Conservation (phyloP, 1,140 invertebrate species). For the Apis cerana region DNA sequence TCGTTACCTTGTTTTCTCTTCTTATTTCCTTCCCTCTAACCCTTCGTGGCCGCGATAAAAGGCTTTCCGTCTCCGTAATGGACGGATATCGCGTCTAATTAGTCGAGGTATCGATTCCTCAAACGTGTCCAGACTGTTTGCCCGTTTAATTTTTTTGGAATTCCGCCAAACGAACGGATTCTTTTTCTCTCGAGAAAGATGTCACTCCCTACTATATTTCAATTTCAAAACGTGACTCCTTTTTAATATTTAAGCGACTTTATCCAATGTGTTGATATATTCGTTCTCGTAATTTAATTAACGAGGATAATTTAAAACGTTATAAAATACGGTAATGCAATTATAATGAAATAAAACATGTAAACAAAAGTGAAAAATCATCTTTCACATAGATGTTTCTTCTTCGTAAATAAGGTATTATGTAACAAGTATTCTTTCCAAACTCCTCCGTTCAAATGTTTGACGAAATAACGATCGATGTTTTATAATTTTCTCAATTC, state of each 20-base stretch:
- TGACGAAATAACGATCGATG: not conserved
- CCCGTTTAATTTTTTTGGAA: not conserved
- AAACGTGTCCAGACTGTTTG: conserved; percentile 45
- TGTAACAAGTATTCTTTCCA: not conserved
- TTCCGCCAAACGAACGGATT: not conserved
- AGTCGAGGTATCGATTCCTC: conserved; percentile 50
- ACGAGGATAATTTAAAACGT: no score
- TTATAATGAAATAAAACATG: no score
- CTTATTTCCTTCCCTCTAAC: conserved; percentile 25
- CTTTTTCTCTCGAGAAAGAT: not conserved
- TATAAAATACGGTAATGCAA: no score
- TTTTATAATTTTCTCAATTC: conserved; percentile 27
- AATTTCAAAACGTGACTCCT: no score
- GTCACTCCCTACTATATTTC: not conserved
- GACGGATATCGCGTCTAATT: conserved; percentile 52
- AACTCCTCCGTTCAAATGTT: not conserved
- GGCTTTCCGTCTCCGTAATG: conserved; percentile 1
- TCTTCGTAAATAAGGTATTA: not conserved
- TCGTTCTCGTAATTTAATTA: no score
- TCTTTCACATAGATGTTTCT: no score
- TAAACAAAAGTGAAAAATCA: no score
- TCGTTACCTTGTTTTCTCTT: conserved; percentile 42
- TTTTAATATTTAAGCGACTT: no score
- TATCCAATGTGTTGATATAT: no score
- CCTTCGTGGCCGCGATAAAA: conserved; percentile 10